These are phyloP conservation scores for Salarias fasciatus DNA, from an alignment of 2,797 vertebrate genomes.

Conservation along the genomic window DNA sequence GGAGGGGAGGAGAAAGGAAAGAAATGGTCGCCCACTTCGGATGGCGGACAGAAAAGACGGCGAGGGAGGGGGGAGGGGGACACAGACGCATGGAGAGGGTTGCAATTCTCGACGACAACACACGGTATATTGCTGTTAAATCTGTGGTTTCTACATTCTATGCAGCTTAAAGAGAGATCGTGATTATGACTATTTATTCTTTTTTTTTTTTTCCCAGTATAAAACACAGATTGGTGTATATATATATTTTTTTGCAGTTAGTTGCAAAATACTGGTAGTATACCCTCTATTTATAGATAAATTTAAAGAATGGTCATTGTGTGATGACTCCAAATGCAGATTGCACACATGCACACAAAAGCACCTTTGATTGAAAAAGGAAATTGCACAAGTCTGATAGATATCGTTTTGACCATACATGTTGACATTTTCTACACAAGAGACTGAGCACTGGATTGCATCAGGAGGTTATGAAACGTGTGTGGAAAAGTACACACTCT, in stretches of 20 bases:
- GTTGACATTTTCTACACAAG: conserved; percentile 71
- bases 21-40: conserved; percentile 31
- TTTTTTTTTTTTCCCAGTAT: conserved; percentile 59
- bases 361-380: conserved; percentile 78
- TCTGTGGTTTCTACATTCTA: conserved; percentile 74
- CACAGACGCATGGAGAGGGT: conserved; percentile 35
- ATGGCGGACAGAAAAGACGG: conserved; percentile 20
- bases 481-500: conserved; percentile 62
- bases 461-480: conserved; percentile 64
- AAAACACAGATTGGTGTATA: conserved; percentile 61
- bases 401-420: conserved; percentile 66
- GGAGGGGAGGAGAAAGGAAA: neutral
- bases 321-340: conserved; percentile 66
- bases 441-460: conserved; percentile 67
- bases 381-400: conserved; percentile 74
- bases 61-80: neutral
- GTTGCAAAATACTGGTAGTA: conserved; percentile 68
- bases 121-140: conserved; percentile 78
- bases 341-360: conserved; percentile 80
- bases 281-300: conserved; percentile 62
- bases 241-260: conserved; percentile 41
- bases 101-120: conserved; percentile 54
- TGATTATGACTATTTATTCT: conserved; percentile 49
- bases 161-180: conserved; percentile 63
- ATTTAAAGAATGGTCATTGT: conserved; percentile 52